Conservation (phyloP, 1,140 invertebrate species). For the Anastrepha ludens region DNA sequence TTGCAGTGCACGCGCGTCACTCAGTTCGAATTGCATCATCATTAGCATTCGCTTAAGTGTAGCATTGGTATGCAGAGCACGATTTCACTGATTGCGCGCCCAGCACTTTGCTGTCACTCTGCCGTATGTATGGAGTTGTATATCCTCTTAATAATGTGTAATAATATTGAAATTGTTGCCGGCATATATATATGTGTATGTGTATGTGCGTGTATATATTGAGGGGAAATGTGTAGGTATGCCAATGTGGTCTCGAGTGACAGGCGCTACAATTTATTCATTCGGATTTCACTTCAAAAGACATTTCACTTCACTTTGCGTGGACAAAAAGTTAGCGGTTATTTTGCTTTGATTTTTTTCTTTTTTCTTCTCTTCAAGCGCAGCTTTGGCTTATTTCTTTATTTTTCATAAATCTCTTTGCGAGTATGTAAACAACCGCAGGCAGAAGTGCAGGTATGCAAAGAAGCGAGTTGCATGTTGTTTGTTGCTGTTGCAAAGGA, state of each 20-base stretch:
- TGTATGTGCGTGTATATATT: background rate
- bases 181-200: background rate
- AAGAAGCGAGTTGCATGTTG: background rate
- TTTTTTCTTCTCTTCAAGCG: background rate
- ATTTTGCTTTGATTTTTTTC: constrained; percentile 11
- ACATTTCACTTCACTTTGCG: constrained; percentile 40
- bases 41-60: constrained; percentile 27
- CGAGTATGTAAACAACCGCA: background rate
- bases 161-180: background rate
- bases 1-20: background rate
- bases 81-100: constrained; percentile 36
- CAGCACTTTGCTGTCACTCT: background rate
- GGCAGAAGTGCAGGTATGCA: background rate
- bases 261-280: constrained; percentile 24
- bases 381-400: background rate
- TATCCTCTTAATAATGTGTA: background rate
- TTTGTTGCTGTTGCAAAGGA: background rate
- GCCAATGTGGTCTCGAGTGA: background rate
- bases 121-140: background rate
- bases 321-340: background rate
- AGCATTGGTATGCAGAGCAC: constrained; percentile 26
- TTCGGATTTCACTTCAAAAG: background rate
- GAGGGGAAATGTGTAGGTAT: background rate
- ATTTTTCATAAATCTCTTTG: background rate
- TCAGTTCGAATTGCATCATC: constrained; percentile 27